Evolutionary conservation across 2,113 vertebrate genomes (phyloP).

Genomic region (Corvus cornix): DNA sequence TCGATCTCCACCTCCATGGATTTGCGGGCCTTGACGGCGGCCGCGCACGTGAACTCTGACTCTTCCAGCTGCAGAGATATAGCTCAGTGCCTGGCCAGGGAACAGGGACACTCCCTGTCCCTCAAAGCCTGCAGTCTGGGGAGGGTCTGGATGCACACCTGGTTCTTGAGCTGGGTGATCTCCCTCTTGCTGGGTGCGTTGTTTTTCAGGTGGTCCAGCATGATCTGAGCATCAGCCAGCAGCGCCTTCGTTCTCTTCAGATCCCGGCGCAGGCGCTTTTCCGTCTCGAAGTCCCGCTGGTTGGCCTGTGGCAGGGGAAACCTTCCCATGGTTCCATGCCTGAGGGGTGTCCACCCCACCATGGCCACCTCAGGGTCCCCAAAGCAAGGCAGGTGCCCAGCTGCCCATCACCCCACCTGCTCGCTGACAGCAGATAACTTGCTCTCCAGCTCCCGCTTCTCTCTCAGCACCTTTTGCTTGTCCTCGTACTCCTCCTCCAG

Average conservation of each 20-base stretch:
- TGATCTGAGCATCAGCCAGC: constrained; percentile 92
- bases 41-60: constrained; percentile 93
- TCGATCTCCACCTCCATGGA: constrained; percentile 98
- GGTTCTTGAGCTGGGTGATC: constrained; percentile 94
- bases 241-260: constrained; percentile 95
- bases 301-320: constrained; percentile 75
- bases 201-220: constrained; percentile 98
- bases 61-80: constrained; percentile 86
- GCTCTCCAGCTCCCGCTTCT: constrained; percentile 90
- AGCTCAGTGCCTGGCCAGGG: background rate
- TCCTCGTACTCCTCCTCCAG: constrained; percentile 95
- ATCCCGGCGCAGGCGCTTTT: constrained; percentile 92
- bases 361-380: rapidly evolving
- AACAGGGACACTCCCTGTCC: background rate
- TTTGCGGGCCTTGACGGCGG: constrained; percentile 92
- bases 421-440: constrained; percentile 86
- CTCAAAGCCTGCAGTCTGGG: background rate
- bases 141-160: constrained; percentile 73
- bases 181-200: constrained; percentile 96
- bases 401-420: constrained; percentile 74
- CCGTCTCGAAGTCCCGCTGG: constrained; percentile 87
- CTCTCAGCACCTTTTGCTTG: constrained; percentile 94
- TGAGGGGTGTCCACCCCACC: background rate
- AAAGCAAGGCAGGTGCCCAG: background rate
- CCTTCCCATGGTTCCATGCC: rapidly evolving